A percentile compares a stretch with the other conserved stretches of the same genome.
phyloP scores from a whole-genome alignment of 2,113 vertebrate species.

The Platichthys flesus region DNA sequence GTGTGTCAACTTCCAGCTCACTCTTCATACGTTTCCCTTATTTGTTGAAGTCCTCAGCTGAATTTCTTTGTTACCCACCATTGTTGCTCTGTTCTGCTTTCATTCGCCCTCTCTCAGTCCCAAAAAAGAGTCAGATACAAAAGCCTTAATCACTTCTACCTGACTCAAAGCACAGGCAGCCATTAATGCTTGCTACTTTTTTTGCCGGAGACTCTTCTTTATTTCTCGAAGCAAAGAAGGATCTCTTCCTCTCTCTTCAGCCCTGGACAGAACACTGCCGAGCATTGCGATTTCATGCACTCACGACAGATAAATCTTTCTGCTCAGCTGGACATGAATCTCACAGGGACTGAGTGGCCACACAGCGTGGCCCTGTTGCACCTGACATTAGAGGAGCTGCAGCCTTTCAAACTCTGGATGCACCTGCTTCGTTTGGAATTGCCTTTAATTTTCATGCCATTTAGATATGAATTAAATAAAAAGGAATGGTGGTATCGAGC shows the following conservation, averaged over 20 bases:
- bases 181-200: conserved; percentile 37
- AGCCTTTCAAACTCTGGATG: conserved; percentile 37
- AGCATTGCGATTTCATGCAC: conserved; percentile 66
- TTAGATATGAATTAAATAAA: background rate
- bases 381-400: conserved; percentile 37
- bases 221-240: conserved; percentile 49
- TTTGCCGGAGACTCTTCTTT: conserved; percentile 34
- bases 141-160: conserved; percentile 49
- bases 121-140: conserved; percentile 2
- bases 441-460: too few species aligned
- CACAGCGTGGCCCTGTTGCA: conserved; percentile 49
- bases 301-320: conserved; percentile 68
- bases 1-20: background rate
- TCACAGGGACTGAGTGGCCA: conserved; percentile 47
- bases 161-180: conserved; percentile 41
- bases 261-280: conserved; percentile 59
- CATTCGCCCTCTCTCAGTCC: background rate
- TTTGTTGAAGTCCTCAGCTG: conserved; percentile 39
- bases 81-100: conserved; percentile 34
- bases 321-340: conserved; percentile 60
- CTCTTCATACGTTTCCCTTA: conserved; percentile 38
- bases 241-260: conserved; percentile 38
- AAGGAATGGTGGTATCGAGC: background rate
- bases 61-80: conserved; percentile 5
- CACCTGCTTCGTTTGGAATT: conserved; percentile 12